Base-by-base conservation (phyloP, 2,888 invertebrate species). In the Cabera pusaria region DNA sequence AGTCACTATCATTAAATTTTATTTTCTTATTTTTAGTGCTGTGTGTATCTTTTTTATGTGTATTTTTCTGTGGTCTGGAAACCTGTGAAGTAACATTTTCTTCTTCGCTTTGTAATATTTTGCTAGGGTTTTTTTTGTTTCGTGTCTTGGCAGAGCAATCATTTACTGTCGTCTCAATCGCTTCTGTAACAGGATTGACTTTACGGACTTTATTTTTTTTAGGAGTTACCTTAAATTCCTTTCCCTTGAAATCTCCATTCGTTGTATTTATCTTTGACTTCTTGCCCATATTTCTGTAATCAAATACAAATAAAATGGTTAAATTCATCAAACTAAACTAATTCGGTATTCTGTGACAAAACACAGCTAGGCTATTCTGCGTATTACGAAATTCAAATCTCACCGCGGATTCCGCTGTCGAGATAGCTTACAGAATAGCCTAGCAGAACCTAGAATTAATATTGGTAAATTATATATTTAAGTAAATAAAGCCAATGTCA, bases 1-100 rank as follows among this genome's bases (percentile, higher is more conserved):
- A 43, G 17, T 53, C 49, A 20, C 59, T 63, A 22, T 62, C 58
- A 3, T 54, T 49, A 46, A 67, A 61, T 45, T 54, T 49, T 33
- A 52, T 65, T 49, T 63, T 71, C 43, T 61, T 19, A 59, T 63
- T 32, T 31, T 38, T 33, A 10, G 1, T 19, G 7, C 17, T 10
- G 4, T 20, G 14, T 22, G 53, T 55, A 33, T 43, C 49, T 40
- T 48, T 31, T 52, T 39, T 47, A 22, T 3, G 4, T 41, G 45
- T 51, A 36, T 28, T 32, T n/a, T n/a, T n/a, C n/a, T n/a, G n/a
- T n/a, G n/a, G n/a, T n/a, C n/a, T 14, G 3, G 14, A 14, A 14
- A 14, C 14, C 14, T 14, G 14, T 14, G 14, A 14, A n/a, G n/a
- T n/a, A n/a, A n/a, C 9, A 17, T 24, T 26, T 14, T 17, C 6